Evolutionary conservation across 2,888 invertebrate genomes (phyloP).

Genomic region (Agriopis leucophaearia): DNA sequence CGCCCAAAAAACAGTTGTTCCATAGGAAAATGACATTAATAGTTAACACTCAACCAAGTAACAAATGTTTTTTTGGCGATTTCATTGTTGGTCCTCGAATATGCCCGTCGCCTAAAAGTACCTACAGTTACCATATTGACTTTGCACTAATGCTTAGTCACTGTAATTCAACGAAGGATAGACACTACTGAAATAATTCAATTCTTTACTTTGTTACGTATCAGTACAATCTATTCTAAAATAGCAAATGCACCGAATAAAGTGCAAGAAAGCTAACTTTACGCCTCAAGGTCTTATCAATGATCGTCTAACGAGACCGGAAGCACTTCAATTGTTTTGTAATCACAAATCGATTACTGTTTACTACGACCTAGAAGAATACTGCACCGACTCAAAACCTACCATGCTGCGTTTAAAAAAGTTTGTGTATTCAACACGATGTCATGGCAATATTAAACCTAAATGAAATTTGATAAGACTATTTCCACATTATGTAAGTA

Average conservation of each 20-base stretch:
- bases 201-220: neutral
- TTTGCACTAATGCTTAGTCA: constrained; percentile 1
- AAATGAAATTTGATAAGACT: no score
- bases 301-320: constrained; percentile 25
- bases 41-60: no score
- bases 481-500: no score
- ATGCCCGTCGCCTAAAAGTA: neutral
- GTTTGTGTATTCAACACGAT: neutral
- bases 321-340: constrained; percentile 35
- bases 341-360: constrained; percentile 32
- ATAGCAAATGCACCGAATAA: constrained; percentile 9
- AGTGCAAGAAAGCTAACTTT: constrained; percentile 26
- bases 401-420: neutral
- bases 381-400: constrained; percentile 2
- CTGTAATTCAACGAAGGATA: constrained; percentile 4
- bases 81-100: no score
- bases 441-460: neutral
- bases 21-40: no score
- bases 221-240: neutral
- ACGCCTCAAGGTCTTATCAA: constrained; percentile 23
- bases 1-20: no score
- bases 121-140: neutral
- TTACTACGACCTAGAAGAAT: constrained; percentile 28
- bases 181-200: neutral
- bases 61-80: no score